phyloP scores from a whole-genome alignment of 2,888 invertebrate species.

The Drosophila neonasuta region DNA sequence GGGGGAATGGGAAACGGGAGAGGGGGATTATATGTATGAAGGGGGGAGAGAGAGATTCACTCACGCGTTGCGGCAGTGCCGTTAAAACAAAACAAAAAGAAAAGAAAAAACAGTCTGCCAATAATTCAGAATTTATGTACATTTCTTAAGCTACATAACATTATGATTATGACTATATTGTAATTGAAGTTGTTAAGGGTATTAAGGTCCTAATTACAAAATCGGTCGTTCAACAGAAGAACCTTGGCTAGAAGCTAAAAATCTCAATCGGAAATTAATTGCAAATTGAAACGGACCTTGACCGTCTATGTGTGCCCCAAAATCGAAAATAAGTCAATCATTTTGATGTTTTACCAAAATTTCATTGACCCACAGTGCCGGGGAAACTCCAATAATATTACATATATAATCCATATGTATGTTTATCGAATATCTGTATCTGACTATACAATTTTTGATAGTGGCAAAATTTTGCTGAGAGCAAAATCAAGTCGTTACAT shows the following conservation, averaged over 20 bases:
- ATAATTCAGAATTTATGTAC: slow-evolving; percentile 68
- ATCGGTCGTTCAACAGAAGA: slow-evolving; percentile 50
- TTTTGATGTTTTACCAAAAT: slow-evolving; percentile 30
- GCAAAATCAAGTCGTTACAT: slow-evolving; percentile 10
- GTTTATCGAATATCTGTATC: slow-evolving; percentile 19
- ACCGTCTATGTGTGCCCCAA: slow-evolving; percentile 1
- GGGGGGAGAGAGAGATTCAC: slow-evolving; percentile 26
- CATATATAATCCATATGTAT: slow-evolving; percentile 1
- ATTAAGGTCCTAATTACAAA: slow-evolving; percentile 48
- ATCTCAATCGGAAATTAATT: neutral
- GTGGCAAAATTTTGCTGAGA: slow-evolving; percentile 27
- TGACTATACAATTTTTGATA: slow-evolving; percentile 23
- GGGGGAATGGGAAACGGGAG: slow-evolving; percentile 13
- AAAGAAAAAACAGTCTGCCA: slow-evolving; percentile 59
- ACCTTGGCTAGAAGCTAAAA: slow-evolving; percentile 12
- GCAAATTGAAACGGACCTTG: neutral
- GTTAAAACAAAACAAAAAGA: slow-evolving; percentile 20
- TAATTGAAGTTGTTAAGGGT: slow-evolving; percentile 61
- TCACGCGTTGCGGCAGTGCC: slow-evolving; percentile 68
- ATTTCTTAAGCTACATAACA: slow-evolving; percentile 56
- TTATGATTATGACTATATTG: slow-evolving; percentile 47
- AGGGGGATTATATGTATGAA: slow-evolving; percentile 1
- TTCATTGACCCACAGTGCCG: slow-evolving; percentile 14
- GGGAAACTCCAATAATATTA: slow-evolving; percentile 5
- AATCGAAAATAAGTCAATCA: slow-evolving; percentile 22